phyloP scores from a whole-genome alignment of 2,797 vertebrate species.

The Pogoniulus pusillus region DNA sequence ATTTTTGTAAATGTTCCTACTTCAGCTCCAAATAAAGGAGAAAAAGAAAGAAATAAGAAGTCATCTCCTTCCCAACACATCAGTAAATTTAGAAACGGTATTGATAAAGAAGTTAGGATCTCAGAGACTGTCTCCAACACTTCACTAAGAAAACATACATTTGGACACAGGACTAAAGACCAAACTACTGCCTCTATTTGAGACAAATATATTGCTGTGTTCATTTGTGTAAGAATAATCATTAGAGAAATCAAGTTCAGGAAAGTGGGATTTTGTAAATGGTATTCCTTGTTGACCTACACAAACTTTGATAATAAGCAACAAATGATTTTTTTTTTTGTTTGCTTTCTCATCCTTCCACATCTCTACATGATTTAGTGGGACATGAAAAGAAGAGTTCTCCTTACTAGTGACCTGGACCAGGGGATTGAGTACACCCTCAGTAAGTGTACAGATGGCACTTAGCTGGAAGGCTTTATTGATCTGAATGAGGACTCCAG shows the following conservation, averaged over 20 bases:
- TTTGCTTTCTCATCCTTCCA: not conserved
- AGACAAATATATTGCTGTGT: not conserved
- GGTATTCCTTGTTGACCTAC: not conserved
- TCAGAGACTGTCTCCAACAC: not conserved
- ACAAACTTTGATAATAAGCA: not conserved
- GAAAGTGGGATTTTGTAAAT: not conserved
- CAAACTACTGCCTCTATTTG: not conserved
- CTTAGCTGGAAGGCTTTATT: too few relatives aligned
- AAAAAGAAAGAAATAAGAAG: not conserved
- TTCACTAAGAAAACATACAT: not conserved
- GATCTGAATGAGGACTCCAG: too few relatives aligned
- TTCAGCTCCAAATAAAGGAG: not conserved
- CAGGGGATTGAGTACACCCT: too few relatives aligned
- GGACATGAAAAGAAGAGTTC: not conserved
- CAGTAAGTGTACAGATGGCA: too few relatives aligned
- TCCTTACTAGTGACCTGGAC: not conserved
- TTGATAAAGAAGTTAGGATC: not conserved
- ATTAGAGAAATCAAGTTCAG: not conserved
- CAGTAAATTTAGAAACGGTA: not conserved
- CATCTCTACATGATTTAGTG: not conserved
- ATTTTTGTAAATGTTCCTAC: not conserved
- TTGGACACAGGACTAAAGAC: not conserved
- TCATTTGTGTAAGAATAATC: not conserved
- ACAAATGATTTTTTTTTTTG: not conserved
- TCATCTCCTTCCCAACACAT: rapidly evolving